Evolutionary conservation across 2,113 vertebrate genomes (phyloP).

Genomic region (Herpailurus yagouaroundi): DNA sequence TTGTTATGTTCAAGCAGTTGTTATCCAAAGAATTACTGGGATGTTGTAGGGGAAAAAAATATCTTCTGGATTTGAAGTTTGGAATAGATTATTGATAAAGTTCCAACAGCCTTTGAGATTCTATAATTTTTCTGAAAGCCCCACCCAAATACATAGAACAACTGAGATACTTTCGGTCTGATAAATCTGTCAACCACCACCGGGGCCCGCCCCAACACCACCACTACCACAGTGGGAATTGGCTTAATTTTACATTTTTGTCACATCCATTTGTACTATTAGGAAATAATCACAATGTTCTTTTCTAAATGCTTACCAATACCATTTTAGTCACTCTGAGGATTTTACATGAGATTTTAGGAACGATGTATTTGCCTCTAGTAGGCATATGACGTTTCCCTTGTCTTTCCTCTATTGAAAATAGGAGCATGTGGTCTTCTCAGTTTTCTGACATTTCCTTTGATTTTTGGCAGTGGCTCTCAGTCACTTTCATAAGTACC

Average conservation of each 20-base stretch:
- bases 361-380: not conserved
- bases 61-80: not conserved
- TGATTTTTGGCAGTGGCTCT: not conserved
- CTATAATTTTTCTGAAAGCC: not conserved
- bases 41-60: not conserved
- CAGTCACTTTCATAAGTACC: not conserved
- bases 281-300: not conserved
- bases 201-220: too few species aligned
- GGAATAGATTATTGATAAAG: not conserved
- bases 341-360: constrained; percentile 4
- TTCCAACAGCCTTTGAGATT: not conserved
- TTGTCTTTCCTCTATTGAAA: not conserved
- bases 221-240: fast-evolving
- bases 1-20: not conserved
- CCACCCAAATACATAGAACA: not conserved
- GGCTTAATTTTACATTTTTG: not conserved
- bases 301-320: not conserved
- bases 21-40: not conserved
- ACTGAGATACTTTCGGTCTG: not conserved
- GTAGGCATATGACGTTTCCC: not conserved
- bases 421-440: not conserved
- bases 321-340: not conserved
- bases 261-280: not conserved
- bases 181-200: not conserved
- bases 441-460: not conserved